A percentile compares a stretch with the other conserved stretches of the same genome.
These are phyloP conservation scores for Listronotus bonariensis DNA, from an alignment of 1,140 invertebrate genomes.

Conservation along the genomic window DNA sequence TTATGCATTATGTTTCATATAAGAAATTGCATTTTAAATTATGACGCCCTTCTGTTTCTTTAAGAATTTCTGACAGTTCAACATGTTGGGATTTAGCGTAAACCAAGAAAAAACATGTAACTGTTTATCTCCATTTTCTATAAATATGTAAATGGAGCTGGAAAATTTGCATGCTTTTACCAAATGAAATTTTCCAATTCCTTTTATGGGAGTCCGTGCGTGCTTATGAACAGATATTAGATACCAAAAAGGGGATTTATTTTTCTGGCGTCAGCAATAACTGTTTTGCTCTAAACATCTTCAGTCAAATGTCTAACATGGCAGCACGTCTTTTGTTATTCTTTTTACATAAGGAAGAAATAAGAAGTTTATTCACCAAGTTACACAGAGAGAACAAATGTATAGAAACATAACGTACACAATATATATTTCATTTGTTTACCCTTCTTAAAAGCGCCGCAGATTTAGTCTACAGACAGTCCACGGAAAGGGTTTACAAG, in stretches of 20 bases:
- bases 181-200: constrained; percentile 34
- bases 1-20: constrained; percentile 36
- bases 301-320: background rate
- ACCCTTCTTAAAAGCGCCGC: too few species aligned
- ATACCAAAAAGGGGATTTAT: constrained; percentile 3
- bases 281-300: background rate
- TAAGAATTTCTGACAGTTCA: constrained; percentile 5
- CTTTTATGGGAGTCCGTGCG: constrained; percentile 5
- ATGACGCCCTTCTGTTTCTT: background rate
- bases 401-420: too few species aligned
- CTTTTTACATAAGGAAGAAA: too few species aligned
- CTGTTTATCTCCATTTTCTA: constrained; percentile 36
- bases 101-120: constrained; percentile 6
- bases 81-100: constrained; percentile 3
- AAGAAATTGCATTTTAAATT: constrained; percentile 47
- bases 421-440: too few species aligned
- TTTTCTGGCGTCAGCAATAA: constrained; percentile 6
- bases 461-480: too few species aligned
- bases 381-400: too few species aligned
- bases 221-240: constrained; percentile 17
- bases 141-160: constrained; percentile 31
- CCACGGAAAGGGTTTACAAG: too few species aligned
- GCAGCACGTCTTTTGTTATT: too few species aligned
- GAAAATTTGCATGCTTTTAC: constrained; percentile 25
- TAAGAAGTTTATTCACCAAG: too few species aligned